phyloP scores from a whole-genome alignment of 2,113 vertebrate species.

The Peromyscus leucopus region DNA sequence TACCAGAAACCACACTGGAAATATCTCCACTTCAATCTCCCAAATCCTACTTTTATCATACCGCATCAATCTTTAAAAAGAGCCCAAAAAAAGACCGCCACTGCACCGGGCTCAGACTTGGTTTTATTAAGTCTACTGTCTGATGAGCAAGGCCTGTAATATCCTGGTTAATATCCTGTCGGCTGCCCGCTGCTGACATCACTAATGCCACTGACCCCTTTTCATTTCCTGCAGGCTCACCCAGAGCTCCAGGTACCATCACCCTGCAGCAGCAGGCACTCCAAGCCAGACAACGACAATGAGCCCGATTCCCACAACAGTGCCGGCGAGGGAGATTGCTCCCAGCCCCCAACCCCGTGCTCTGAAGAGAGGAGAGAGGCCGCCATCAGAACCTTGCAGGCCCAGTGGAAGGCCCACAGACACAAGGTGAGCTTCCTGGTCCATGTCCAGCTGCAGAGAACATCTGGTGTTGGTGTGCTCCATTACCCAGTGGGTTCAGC shows the following conservation, averaged over 20 bases:
- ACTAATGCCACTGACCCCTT: not conserved
- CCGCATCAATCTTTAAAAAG: not conserved
- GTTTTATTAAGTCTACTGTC: not conserved
- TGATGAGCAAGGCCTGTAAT: not conserved
- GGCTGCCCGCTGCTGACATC: not conserved
- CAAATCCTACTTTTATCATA: not conserved
- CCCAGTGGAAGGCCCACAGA: constrained; percentile 87
- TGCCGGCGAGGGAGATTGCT: not conserved
- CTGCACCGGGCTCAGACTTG: not conserved
- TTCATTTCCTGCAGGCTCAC: constrained; percentile 43
- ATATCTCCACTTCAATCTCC: not conserved
- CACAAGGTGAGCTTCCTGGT: constrained; percentile 83
- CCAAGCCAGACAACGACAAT: not conserved
- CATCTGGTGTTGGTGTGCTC: not conserved
- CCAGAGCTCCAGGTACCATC: not conserved
- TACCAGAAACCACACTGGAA: not conserved
- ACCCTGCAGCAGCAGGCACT: not conserved
- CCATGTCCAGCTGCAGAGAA: not conserved
- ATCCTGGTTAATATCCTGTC: constrained; percentile 46
- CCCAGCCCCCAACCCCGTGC: constrained; percentile 19
- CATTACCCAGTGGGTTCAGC: not conserved
- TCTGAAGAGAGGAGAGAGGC: not conserved
- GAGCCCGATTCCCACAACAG: not conserved
- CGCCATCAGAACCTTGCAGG: constrained; percentile 90
- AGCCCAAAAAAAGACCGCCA: not conserved